Evolutionary conservation across 2,113 vertebrate genomes (phyloP), one percentile per base, ranked within the genome.

Genomic region (Oryzias woworae): DNA sequence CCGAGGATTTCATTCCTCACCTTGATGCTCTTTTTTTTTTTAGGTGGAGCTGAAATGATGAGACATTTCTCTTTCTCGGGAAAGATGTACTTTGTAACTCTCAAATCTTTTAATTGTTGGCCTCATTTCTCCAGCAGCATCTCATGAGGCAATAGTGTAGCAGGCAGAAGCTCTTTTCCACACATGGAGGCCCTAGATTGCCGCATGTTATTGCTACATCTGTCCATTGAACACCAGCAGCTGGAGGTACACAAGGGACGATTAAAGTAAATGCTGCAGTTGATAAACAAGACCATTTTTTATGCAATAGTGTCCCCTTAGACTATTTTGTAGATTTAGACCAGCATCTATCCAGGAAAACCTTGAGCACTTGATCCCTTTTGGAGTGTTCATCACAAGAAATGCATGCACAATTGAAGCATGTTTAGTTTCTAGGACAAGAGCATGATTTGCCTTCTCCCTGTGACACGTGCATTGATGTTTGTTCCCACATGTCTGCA

Each of bases 311-410:
- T 20, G 10, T 17, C 18, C 42, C 58, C 23, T 20, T 16, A 55
- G 1, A 50, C 46, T 64, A 46, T 46, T 43, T 0, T 18, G 63
- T 36, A 55, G 71, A 80, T 77, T 78, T 66, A 71, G 52, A 53
- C 45, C 43, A 65, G 17, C 58, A 71, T 75, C 58, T 58, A 63
- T 62, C 58, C 53, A n/a, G 23, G 54, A 50, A 83, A 58, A 67
- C 73, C 69, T 77, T 78, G 71, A 82, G 51, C n/a, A 4, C 46
- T 14, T 23, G 4, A 57, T 64, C 26, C 16, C 0, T 5, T 60
- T 58, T 62, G n/a, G 20, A 31, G 4, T 53, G 28, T 62, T 67
- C 3, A 10, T 47, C 58, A 66, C 36, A 28, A 43, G 44, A 48
- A 24, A 66, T 61, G 53, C 62, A 84, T 36, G 28, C 16, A 42